Percentiles rank a stretch among this genome's conserved stretches.
Evolutionary conservation across 1,140 invertebrate species (phyloP).

Genomic region (Periplaneta americana): DNA sequence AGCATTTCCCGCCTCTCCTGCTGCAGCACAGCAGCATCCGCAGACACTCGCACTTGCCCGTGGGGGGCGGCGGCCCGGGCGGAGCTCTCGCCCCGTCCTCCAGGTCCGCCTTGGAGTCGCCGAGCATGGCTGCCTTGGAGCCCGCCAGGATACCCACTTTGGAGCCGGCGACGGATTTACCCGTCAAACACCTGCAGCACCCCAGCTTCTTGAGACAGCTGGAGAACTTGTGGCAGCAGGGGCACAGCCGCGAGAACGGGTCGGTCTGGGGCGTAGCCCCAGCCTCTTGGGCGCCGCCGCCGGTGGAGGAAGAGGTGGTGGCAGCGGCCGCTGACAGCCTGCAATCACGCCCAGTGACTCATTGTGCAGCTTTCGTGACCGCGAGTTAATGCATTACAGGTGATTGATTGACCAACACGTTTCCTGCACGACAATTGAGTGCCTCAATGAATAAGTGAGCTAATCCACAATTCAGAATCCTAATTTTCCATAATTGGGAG

Average conservation of each 20-base stretch:
- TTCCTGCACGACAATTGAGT: no score
- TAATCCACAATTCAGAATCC: no score
- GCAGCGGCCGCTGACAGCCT: background rate
- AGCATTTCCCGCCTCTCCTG: background rate
- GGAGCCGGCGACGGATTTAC: background rate
- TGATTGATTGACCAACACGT: background rate
- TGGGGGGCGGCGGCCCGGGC: background rate
- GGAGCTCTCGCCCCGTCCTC: background rate
- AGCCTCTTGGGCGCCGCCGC: no score
- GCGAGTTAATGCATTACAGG: background rate
- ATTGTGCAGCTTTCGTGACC: background rate
- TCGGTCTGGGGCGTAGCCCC: conserved; percentile 8
- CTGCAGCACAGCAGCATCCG: background rate
- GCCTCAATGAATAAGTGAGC: no score
- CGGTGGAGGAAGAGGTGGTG: background rate
- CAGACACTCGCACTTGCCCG: background rate
- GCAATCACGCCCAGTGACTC: background rate
- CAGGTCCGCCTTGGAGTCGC: background rate
- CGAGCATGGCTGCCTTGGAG: background rate
- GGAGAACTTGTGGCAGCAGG: conserved; percentile 9
- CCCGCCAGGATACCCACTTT: background rate
- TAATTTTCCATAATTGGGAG: no score
- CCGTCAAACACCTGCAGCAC: background rate
- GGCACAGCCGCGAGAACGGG: conserved; percentile 32
- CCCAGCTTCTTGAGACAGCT: background rate